Evolutionary conservation across 1,140 invertebrate species (phyloP).

Genomic region (Neodiprion pinetum): DNA sequence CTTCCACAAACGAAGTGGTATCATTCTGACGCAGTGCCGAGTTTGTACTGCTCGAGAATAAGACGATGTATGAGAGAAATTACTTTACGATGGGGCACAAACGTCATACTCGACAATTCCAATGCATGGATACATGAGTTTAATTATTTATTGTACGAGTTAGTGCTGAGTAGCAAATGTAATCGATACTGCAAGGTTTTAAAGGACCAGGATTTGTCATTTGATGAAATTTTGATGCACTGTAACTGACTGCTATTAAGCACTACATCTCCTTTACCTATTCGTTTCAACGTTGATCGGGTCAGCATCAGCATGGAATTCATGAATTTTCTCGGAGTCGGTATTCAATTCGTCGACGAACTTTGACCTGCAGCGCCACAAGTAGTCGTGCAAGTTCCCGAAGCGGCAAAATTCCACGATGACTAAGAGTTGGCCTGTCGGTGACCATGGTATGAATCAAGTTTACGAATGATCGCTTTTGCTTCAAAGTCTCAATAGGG

Average conservation of each 20-base stretch:
- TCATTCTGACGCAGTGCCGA: slow-evolving; percentile 59
- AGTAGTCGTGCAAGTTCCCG: slow-evolving; percentile 89
- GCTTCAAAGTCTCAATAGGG: not conserved
- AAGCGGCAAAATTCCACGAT: slow-evolving; percentile 94
- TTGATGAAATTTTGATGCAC: too few relatives aligned
- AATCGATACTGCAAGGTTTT: slow-evolving; percentile 57
- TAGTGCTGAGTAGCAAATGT: too few relatives aligned
- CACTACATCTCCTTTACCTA: slow-evolving; percentile 62
- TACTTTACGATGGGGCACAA: too few relatives aligned
- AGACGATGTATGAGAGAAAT: too few relatives aligned
- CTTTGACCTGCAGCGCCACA: slow-evolving; percentile 76
- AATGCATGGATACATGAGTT: too few relatives aligned
- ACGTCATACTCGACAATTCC: too few relatives aligned
- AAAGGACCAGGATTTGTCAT: too few relatives aligned
- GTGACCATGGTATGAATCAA: not conserved
- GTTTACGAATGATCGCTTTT: not conserved
- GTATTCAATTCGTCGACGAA: slow-evolving; percentile 84
- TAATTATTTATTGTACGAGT: too few relatives aligned
- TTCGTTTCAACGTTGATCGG: slow-evolving; percentile 66
- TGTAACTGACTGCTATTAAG: slow-evolving; percentile 61
- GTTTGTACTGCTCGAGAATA: too few relatives aligned
- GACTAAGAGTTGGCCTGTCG: slow-evolving; percentile 82
- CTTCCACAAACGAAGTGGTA: slow-evolving; percentile 53
- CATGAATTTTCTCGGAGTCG: slow-evolving; percentile 71
- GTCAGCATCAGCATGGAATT: slow-evolving; percentile 27